These are phyloP conservation scores for Ciconia nigra DNA, from an alignment of 2,797 vertebrate genomes.

Conservation along the genomic window DNA sequence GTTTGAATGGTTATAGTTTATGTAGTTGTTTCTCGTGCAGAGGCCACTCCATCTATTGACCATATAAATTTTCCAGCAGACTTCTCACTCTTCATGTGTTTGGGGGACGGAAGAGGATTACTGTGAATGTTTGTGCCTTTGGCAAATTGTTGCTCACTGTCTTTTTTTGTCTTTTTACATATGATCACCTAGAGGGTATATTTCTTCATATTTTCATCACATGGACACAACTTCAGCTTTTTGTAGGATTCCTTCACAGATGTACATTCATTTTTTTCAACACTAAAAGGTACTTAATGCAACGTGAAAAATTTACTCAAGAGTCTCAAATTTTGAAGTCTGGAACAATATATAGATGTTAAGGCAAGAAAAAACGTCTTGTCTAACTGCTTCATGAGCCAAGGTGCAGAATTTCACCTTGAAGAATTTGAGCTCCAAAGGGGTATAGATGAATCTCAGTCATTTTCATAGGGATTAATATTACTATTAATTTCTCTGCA, in stretches of 20 bases:
- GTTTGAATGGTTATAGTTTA: not conserved
- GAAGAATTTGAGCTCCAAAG: not conserved
- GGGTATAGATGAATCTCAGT: not conserved
- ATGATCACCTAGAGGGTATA: not conserved
- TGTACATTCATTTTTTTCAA: not conserved
- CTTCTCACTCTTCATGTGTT: not conserved
- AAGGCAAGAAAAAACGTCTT: not conserved
- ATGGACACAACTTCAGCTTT: not conserved
- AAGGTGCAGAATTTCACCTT: not conserved
- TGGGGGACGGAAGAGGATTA: not conserved
- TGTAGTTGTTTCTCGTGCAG: not conserved
- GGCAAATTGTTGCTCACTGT: not conserved
- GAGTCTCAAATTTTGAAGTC: not conserved
- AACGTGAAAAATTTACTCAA: not conserved
- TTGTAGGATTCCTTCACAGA: not conserved
- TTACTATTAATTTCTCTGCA: not conserved
- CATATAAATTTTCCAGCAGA: not conserved
- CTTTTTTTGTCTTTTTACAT: not conserved
- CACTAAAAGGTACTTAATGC: not conserved
- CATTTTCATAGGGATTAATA: not conserved
- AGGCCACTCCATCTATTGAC: not conserved
- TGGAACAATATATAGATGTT: not conserved
- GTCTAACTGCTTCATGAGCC: not conserved
- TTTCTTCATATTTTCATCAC: not conserved
- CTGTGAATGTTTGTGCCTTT: not conserved